phyloP scores from a whole-genome alignment of 2,888 invertebrate species.

The Heliconius sara region DNA sequence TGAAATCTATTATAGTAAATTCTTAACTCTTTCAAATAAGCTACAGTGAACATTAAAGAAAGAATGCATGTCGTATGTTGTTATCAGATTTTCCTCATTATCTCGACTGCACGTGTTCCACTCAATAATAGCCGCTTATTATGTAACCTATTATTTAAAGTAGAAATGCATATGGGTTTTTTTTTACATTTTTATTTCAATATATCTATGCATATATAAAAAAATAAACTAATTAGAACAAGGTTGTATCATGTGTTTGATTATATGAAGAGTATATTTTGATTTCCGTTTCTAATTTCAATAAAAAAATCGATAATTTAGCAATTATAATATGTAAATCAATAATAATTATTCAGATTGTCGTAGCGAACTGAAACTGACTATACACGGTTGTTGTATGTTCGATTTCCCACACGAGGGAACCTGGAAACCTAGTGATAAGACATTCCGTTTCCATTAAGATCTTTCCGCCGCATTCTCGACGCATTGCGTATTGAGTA shows the following conservation, averaged over 20 bases:
- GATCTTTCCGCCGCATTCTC: no score
- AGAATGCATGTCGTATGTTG: slow-evolving; percentile 34
- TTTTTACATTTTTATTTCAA: neutral
- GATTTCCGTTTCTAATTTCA: slow-evolving; percentile 6
- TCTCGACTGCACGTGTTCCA: slow-evolving; percentile 12
- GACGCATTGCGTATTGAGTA: no score
- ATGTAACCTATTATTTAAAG: neutral
- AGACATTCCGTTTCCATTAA: no score
- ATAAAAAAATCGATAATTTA: neutral
- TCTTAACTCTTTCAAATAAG: slow-evolving; percentile 22
- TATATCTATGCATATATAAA: neutral
- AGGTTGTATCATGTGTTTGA: neutral
- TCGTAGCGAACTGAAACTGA: neutral
- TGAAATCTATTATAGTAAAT: neutral
- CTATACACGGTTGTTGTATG: neutral
- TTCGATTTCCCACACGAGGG: neutral
- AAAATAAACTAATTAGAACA: neutral
- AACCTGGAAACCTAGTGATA: no score
- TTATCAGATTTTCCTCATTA: slow-evolving; percentile 37
- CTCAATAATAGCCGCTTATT: neutral
- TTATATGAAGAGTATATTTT: neutral
- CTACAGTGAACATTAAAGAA: slow-evolving; percentile 28
- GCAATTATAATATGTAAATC: neutral
- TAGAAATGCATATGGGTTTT: neutral
- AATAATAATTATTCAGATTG: neutral